phyloP scores from a whole-genome alignment of 2,113 vertebrate genomes.

The Bufo bufo region DNA sequence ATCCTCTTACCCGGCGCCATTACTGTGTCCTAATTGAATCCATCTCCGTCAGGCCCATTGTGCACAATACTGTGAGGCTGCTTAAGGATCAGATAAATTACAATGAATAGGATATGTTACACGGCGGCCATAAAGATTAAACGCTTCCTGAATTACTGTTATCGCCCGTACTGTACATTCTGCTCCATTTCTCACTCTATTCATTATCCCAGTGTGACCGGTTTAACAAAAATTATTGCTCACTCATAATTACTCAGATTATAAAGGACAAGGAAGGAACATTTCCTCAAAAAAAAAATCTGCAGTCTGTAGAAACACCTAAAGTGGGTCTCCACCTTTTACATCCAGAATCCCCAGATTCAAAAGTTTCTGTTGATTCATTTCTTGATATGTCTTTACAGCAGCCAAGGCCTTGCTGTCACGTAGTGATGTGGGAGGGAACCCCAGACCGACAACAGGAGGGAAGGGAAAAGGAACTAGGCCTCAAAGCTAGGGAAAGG shows the following conservation, averaged over 20 bases:
- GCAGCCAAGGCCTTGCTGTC: neutral
- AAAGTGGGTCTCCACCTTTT: neutral
- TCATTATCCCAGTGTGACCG: neutral
- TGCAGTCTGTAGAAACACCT: neutral
- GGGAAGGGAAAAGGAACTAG: too few species aligned
- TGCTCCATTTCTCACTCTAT: neutral
- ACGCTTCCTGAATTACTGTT: conserved; percentile 23
- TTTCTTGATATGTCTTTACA: neutral
- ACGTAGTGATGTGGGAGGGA: too few species aligned
- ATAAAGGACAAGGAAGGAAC: neutral
- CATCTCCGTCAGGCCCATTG: conserved; percentile 5
- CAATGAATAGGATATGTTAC: conserved; percentile 13
- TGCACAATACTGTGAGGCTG: conserved; percentile 12
- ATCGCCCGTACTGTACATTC: neutral
- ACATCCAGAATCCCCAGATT: neutral
- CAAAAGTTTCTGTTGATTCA: neutral
- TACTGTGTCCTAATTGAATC: conserved; percentile 23
- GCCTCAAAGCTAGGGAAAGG: too few species aligned
- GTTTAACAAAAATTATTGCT: neutral
- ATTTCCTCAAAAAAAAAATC: neutral
- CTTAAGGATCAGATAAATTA: conserved; percentile 42
- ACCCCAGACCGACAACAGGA: too few species aligned
- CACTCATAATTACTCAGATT: too few species aligned
- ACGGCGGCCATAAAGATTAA: conserved; percentile 26
- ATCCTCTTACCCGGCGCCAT: conserved; percentile 32